These are phyloP conservation scores for Calephelis nemesis DNA, from an alignment of 1,140 invertebrate species.

Conservation along the genomic window DNA sequence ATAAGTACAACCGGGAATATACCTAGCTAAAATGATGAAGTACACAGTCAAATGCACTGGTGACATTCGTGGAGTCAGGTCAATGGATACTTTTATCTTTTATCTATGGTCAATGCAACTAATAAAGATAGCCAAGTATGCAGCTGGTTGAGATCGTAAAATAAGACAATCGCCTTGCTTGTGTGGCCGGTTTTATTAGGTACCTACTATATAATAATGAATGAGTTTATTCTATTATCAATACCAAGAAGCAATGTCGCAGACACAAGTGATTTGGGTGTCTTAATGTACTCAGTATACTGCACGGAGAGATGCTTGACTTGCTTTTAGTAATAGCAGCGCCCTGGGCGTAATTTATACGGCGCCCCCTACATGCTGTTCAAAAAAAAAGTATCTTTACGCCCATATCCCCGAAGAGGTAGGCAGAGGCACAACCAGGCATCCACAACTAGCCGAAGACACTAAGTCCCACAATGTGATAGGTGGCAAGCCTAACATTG, in stretches of 20 bases:
- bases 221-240: conserved; percentile 76
- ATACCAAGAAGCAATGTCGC: conserved; percentile 65
- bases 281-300: background rate
- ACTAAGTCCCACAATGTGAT: too few species aligned
- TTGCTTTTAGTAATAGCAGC: background rate
- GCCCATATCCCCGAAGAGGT: too few species aligned
- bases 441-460: too few species aligned
- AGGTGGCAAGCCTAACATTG: too few species aligned
- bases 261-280: conserved; percentile 60
- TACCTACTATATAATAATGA: conserved; percentile 62
- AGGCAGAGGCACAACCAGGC: too few species aligned
- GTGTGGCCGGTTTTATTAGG: conserved; percentile 64
- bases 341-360: too few species aligned
- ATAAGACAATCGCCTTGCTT: conserved; percentile 62
- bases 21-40: too few species aligned
- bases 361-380: too few species aligned
- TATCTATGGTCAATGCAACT: conserved; percentile 62
- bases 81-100: conserved; percentile 52
- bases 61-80: conserved; percentile 34
- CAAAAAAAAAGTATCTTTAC: too few species aligned
- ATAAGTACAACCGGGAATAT: too few species aligned
- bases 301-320: background rate
- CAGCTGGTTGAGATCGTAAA: conserved; percentile 71
- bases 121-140: conserved; percentile 72
- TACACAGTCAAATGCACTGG: conserved; percentile 29